Evolutionary conservation across 2,797 vertebrate species (phyloP).

Genomic region (Syncerus caffer): DNA sequence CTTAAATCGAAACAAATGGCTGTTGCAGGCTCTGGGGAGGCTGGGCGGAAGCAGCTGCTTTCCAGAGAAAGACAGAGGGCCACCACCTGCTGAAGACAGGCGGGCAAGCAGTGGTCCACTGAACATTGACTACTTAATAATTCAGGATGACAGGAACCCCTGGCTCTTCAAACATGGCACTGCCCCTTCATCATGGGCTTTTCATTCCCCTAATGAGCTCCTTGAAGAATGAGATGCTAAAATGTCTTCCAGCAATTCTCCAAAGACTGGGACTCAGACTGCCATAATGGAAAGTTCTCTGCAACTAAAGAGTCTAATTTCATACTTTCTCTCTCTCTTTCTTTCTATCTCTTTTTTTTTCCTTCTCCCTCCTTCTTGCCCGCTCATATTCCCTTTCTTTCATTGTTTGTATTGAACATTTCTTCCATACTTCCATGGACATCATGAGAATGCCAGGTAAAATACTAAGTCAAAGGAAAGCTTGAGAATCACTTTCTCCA

Average conservation of each 20-base stretch:
- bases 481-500: background rate
- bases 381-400: background rate
- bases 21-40: slow-evolving; percentile 83
- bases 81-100: slow-evolving; percentile 85
- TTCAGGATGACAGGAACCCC: slow-evolving; percentile 81
- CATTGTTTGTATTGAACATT: background rate
- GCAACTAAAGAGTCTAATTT: background rate
- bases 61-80: slow-evolving; percentile 79
- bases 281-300: slow-evolving; percentile 35
- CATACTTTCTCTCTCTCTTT: background rate
- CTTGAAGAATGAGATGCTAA: slow-evolving; percentile 76
- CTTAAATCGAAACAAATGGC: slow-evolving; percentile 88
- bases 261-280: slow-evolving; percentile 65
- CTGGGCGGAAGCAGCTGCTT: slow-evolving; percentile 81
- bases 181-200: slow-evolving; percentile 79
- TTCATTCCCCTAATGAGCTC: slow-evolving; percentile 81
- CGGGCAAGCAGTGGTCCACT: slow-evolving; percentile 76
- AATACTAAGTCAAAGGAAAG: background rate
- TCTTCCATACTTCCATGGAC: background rate
- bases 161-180: slow-evolving; percentile 76
- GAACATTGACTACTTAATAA: slow-evolving; percentile 84
- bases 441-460: background rate
- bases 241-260: slow-evolving; percentile 76
- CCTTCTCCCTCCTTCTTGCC: background rate
- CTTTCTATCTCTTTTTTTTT: background rate